phyloP scores from a whole-genome alignment of 2,113 vertebrate species.

The Psittacus erithacus region DNA sequence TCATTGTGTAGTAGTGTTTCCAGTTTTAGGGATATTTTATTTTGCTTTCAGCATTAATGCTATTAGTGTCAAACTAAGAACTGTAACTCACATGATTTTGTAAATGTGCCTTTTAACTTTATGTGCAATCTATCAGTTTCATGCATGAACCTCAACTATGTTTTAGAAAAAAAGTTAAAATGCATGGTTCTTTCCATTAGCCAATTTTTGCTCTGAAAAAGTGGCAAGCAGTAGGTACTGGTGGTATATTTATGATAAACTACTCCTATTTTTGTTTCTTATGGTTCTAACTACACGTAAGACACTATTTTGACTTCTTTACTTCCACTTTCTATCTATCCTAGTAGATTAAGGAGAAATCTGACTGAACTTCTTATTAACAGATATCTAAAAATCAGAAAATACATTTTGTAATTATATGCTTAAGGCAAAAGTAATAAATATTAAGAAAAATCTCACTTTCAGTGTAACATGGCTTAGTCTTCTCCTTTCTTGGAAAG shows the following conservation, averaged over 20 bases:
- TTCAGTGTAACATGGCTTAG: background rate
- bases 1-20: background rate
- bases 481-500: slow-evolving; percentile 40
- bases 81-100: background rate
- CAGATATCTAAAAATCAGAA: slow-evolving; percentile 12
- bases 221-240: background rate
- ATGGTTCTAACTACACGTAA: background rate
- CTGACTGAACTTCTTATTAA: background rate
- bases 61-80: background rate
- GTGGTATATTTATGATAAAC: background rate
- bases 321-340: background rate
- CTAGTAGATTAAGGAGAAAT: background rate
- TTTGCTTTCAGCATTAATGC: background rate
- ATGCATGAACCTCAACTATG: background rate
- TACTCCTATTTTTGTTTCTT: background rate
- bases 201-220: background rate
- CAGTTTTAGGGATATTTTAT: background rate
- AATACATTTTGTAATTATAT: slow-evolving; percentile 11
- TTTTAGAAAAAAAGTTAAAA: background rate
- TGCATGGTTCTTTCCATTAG: background rate
- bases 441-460: slow-evolving; percentile 36
- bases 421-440: slow-evolving; percentile 18
- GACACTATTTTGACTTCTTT: background rate
- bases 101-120: background rate
- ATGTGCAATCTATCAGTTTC: background rate